A percentile compares a stretch with the other conserved stretches of the same genome.
Evolutionary conservation across 35 echinoderm and acorn worm genomes (phyloP).

Genomic region (Patiria miniata): DNA sequence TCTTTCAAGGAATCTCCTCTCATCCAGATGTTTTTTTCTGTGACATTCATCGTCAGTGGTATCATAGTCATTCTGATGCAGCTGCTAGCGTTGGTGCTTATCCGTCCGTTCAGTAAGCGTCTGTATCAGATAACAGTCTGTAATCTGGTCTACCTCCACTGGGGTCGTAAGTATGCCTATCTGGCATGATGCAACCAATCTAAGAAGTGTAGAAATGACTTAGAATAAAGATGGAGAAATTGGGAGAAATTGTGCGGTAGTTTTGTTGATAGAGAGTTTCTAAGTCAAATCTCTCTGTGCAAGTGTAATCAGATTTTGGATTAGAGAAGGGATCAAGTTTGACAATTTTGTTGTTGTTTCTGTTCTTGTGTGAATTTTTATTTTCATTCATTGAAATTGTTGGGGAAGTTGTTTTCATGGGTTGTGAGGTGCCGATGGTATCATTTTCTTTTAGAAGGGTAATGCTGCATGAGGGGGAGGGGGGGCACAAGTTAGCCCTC

Average conservation of each 20-base stretch:
- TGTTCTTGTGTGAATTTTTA: no score
- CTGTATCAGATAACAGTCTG: slow-evolving; percentile 48
- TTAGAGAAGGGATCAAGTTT: neutral
- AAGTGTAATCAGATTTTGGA: neutral
- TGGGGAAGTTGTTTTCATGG: no score
- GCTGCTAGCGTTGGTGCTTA: slow-evolving; percentile 52
- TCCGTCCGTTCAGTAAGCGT: slow-evolving; percentile 72
- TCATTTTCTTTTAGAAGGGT: neutral
- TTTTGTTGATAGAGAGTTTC: neutral
- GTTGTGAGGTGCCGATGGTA: neutral
- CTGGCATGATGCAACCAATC: neutral
- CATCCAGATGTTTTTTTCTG: slow-evolving; percentile 45
- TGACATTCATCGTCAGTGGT: slow-evolving; percentile 73
- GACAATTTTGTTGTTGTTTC: neutral
- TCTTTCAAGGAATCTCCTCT: slow-evolving; percentile 33
- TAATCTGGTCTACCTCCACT: slow-evolving; percentile 69
- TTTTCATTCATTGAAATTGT: no score
- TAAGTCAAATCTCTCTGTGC: neutral
- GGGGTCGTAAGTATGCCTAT: slow-evolving; percentile 62
- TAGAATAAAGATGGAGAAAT: neutral
- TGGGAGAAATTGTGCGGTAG: neutral
- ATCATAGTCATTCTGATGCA: slow-evolving; percentile 69
- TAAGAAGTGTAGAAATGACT: neutral
- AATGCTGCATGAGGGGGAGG: no score
- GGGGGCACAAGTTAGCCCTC: no score